phyloP scores from a whole-genome alignment of 2,888 invertebrate genomes.

The Cistogaster globosa region DNA sequence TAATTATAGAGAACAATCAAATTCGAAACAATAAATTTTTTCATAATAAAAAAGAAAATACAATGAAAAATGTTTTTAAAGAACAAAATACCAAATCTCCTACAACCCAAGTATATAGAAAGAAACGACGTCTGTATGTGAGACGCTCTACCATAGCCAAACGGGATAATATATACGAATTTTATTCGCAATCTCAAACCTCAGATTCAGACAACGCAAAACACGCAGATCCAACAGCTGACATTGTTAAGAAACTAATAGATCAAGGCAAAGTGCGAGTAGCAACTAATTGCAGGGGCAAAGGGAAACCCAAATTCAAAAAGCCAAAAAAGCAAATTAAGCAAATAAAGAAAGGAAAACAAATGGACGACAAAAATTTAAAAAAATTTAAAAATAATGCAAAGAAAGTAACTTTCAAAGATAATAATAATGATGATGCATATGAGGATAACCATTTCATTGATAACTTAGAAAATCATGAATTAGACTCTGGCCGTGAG shows the following conservation, averaged over 20 bases:
- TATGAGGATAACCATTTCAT: conserved; percentile 14
- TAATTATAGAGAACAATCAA: neutral
- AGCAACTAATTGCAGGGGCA: conserved; percentile 84
- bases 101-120: neutral
- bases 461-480: conserved; percentile 44
- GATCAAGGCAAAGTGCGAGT: conserved; percentile 84
- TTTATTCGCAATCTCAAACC: conserved; percentile 78
- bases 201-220: conserved; percentile 74
- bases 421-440: neutral
- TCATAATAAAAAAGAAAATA: conserved; percentile 39
- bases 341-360: conserved; percentile 28
- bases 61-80: neutral
- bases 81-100: conserved; percentile 17
- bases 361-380: conserved; percentile 11
- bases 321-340: conserved; percentile 11
- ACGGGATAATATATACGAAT: conserved; percentile 77
- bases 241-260: conserved; percentile 81
- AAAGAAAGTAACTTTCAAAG: neutral
- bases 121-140: neutral
- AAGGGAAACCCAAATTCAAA: conserved; percentile 73
- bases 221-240: conserved; percentile 77
- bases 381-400: conserved; percentile 4
- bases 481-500: conserved; percentile 2
- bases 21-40: conserved; percentile 65
- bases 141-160: conserved; percentile 31